Evolutionary conservation across 2,888 invertebrate genomes (phyloP), one percentile per base, ranked within the genome.

Genomic region (Trichopria drosophilae): DNA sequence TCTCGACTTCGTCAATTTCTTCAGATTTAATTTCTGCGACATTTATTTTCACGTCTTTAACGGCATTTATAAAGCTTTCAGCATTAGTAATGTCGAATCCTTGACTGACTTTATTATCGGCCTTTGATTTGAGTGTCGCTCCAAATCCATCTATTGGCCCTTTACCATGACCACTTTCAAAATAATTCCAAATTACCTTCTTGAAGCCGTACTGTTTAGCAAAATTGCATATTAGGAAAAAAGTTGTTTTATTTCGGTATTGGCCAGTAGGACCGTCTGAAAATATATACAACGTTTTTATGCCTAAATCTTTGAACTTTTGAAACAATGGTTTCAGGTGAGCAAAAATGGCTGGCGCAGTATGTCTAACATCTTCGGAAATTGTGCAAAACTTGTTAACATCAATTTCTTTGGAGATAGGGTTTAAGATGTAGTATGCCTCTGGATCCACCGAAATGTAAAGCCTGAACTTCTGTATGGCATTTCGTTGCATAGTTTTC

Each of bases 121-220:
- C 37, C 22, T 37, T 23, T 22, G 23, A 37, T 22, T 37, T 37
- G 10, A 37, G 12, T 12, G 23, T 37, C 23, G 22, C 37, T 12
- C 23, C 23, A 22, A 37, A 37, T 3, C 37, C 37, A 23, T 37
- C 37, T 4, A 37, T 13, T 3, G 23, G 23, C 13, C 23, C 37
- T 23, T 37, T 37, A 5, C 37, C 37, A 23, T 37, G 23, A 37
- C 37, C 37, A 12, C 37, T 37, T 37, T 37, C 37, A 19, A 19
- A 37, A 37, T 22, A 37, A n/a, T 37, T 23, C 23, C 37, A 37
- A 37, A 37, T 37, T 13, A 37, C 23, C 7, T 37, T 37, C 3
- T 23, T 15, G 7, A 37, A 37, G 23, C 37, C 37, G 23, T n/a
- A 37, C 1, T 22, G n/a, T 23, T 37, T 23, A 23, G 37, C 37